Percentiles rank a stretch among this genome's conserved stretches.
These are phyloP conservation scores for Callimorpha dominula DNA, from an alignment of 2,888 invertebrate genomes.

Conservation along the genomic window DNA sequence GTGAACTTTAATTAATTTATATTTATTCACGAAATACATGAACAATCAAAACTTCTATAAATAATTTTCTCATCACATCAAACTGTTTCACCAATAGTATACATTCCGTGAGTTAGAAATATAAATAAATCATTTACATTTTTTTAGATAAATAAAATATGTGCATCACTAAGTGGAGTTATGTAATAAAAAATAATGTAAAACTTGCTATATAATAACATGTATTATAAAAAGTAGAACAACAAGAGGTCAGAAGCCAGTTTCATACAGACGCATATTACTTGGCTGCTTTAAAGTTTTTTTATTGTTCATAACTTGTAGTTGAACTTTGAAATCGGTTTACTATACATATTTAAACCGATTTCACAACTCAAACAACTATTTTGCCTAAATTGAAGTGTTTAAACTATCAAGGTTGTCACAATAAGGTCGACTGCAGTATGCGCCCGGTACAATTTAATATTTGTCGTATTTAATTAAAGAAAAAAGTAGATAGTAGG, in stretches of 20 bases:
- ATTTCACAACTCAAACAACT: conserved; percentile 41
- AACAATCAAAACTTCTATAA: neutral
- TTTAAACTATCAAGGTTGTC: conserved; percentile 58
- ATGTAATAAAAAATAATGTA: conserved; percentile 1
- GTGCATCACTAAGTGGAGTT: neutral
- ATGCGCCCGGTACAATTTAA: conserved; percentile 26
- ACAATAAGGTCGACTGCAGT: conserved; percentile 56
- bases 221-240: conserved; percentile 5
- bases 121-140: conserved; percentile 19
- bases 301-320: neutral
- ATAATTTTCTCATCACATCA: neutral
- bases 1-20: neutral
- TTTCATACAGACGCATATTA: conserved; percentile 9
- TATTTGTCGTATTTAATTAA: neutral
- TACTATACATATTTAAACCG: conserved; percentile 26
- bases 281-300: neutral
- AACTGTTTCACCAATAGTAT: conserved; percentile 33
- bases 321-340: neutral
- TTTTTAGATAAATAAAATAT: conserved; percentile 3
- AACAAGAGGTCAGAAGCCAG: conserved; percentile 2
- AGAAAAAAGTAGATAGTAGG: neutral
- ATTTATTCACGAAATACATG: neutral
- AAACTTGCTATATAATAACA: neutral
- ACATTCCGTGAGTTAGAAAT: conserved; percentile 40
- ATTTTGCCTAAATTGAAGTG: conserved; percentile 50